phyloP scores from a whole-genome alignment of 1,140 invertebrate species.

The Augochlora pura region DNA sequence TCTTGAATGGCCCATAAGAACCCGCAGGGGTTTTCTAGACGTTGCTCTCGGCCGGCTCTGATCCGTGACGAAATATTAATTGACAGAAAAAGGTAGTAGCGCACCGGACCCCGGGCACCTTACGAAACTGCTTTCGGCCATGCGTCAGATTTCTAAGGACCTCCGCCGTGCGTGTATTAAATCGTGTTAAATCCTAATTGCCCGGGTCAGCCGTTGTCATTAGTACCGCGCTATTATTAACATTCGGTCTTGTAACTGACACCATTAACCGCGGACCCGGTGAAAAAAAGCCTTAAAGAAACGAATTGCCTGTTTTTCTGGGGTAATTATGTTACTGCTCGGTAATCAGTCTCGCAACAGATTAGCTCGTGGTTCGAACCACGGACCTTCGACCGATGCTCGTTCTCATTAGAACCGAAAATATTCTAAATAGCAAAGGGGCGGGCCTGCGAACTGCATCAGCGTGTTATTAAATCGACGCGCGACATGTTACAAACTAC shows the following conservation, averaged over 20 bases:
- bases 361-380: no score
- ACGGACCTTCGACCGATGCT: no score
- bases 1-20: slow-evolving; percentile 41
- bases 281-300: background rate
- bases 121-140: slow-evolving; percentile 54
- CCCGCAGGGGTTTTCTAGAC: slow-evolving; percentile 45
- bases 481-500: background rate
- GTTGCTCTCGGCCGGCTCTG: slow-evolving; percentile 56
- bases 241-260: slow-evolving; percentile 50
- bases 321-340: slow-evolving; percentile 52
- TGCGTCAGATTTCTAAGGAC: slow-evolving; percentile 26
- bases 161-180: slow-evolving; percentile 34
- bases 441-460: background rate
- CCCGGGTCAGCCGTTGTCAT: slow-evolving; percentile 43
- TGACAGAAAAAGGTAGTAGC: slow-evolving; percentile 70
- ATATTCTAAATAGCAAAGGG: no score
- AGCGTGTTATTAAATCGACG: background rate
- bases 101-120: slow-evolving; percentile 45
- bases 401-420: no score
- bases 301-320: slow-evolving; percentile 38
- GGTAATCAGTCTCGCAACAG: no score
- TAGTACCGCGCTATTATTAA: slow-evolving; percentile 47
- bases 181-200: slow-evolving; percentile 49
- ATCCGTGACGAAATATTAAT: slow-evolving; percentile 75
- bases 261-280: slow-evolving; percentile 10